These are phyloP conservation scores for Tokudaia muenninki DNA, from an alignment of 2,797 vertebrate genomes.

Conservation along the genomic window DNA sequence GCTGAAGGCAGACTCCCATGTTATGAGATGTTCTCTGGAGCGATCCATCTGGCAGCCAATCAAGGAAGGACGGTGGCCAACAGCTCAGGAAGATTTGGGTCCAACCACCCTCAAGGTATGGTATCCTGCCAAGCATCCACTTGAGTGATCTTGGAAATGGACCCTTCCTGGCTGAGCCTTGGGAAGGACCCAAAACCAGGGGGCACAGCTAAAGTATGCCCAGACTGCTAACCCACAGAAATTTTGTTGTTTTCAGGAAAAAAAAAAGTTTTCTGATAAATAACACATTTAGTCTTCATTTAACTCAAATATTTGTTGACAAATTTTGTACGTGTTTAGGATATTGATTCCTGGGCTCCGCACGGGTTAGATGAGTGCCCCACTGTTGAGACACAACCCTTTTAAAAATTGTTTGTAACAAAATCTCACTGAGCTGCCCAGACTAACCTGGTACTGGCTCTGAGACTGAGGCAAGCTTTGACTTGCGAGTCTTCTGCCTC, in stretches of 20 bases:
- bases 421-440: neutral
- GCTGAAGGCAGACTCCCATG: neutral
- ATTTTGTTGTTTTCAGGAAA: neutral
- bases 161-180: neutral
- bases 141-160: neutral
- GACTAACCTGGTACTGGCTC: neutral
- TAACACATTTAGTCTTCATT: neutral
- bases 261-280: neutral
- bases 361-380: neutral
- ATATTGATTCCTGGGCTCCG: neutral
- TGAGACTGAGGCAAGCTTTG: neutral
- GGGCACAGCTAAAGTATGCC: neutral
- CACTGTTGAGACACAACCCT: neutral
- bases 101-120: slow-evolving; percentile 11
- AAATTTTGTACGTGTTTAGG: neutral
- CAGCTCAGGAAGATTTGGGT: slow-evolving; percentile 6
- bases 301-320: slow-evolving; percentile 10
- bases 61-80: neutral
- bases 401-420: neutral
- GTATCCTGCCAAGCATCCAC: neutral
- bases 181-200: neutral
- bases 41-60: neutral
- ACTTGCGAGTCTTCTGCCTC: neutral
- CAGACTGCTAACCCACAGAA: slow-evolving; percentile 10
- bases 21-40: neutral